Evolutionary conservation across 2,888 invertebrate species (phyloP), one percentile per base, ranked within the genome.

Genomic region (Ethmia dodecea): DNA sequence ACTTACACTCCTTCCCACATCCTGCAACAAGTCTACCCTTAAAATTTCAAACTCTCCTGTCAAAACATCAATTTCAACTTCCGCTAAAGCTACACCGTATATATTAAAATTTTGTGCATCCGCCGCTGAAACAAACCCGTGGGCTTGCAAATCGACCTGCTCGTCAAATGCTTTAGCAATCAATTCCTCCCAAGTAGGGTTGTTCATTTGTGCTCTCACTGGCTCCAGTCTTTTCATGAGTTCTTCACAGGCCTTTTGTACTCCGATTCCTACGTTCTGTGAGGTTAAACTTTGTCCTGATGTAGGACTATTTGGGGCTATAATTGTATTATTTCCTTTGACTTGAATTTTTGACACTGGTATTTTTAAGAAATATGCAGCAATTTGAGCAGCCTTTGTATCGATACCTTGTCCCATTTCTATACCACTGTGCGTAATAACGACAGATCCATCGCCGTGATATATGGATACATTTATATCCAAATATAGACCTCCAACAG

Each of bases 391-490:
- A 0, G 88, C 90, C 86, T 93, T 93, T 0, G 93, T 93, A 45
- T 94, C 91, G 32, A 94, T 86, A 4, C 94, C 94, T 79, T 94
- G 94, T 0, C 94, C 94, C 63, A 90, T 88, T 77, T 92, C 92
- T 35, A 89, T 72, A 2, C 91, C 91, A 9, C 89, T 90, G 46
- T 92, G 92, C 1, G 88, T 74, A 11, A 94, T 77, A 1, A 88
- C 80, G 0, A 94, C 91, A 1, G 89, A 87, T 2, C 90, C 92
- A 61, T 92, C 91, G 0, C 84, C 79, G 24, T 89, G 89, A 55
- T 89, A 93, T n/a, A 93, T 87, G 1, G 89, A 84, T 16, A 92
- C 72, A 86, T 35, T 81, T 61, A 33, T 86, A 63, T 44, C 78
- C 59, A 33, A 58, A 48, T 31, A 89, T 55, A 3, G 76, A 74